A percentile compares a stretch with the other conserved stretches of the same genome.
Conservation (phyloP, 2,797 vertebrate species). For the Onychomys torridus region DNA sequence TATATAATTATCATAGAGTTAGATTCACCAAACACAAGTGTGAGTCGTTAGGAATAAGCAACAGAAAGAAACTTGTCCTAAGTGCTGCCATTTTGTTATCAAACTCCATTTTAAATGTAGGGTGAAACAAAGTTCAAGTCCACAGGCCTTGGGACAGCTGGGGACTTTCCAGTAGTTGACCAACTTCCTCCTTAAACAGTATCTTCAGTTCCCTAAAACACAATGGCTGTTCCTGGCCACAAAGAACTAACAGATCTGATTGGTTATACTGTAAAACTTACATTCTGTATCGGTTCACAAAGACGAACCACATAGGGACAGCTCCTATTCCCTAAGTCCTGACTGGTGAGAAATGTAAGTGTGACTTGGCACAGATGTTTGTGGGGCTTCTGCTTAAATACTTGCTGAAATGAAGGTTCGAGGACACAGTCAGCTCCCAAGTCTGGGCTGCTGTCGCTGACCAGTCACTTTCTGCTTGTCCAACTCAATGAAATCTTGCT, state of each 20-base stretch:
- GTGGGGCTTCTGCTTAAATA: neutral
- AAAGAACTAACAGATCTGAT: neutral
- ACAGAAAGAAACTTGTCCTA: neutral
- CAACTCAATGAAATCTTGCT: neutral
- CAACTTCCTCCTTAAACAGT: neutral
- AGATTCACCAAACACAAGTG: neutral
- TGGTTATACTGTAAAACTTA: neutral
- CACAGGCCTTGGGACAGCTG: neutral
- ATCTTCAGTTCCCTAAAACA: neutral
- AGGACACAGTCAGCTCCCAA: neutral
- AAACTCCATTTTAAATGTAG: neutral
- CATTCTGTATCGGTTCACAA: neutral
- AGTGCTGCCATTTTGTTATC: neutral
- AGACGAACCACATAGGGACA: neutral
- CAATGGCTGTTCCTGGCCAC: neutral
- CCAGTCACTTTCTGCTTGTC: neutral
- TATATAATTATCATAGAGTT: neutral
- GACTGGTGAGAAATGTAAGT: neutral
- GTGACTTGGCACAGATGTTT: neutral
- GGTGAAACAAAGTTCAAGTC: neutral
- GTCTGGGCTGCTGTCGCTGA: neutral
- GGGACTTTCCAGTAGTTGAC: neutral
- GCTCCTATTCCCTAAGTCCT: neutral
- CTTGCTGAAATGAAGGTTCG: neutral
- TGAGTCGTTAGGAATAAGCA: neutral